These are phyloP conservation scores for Cepaea hortensis DNA, from an alignment of 2,888 invertebrate genomes.

Conservation along the genomic window DNA sequence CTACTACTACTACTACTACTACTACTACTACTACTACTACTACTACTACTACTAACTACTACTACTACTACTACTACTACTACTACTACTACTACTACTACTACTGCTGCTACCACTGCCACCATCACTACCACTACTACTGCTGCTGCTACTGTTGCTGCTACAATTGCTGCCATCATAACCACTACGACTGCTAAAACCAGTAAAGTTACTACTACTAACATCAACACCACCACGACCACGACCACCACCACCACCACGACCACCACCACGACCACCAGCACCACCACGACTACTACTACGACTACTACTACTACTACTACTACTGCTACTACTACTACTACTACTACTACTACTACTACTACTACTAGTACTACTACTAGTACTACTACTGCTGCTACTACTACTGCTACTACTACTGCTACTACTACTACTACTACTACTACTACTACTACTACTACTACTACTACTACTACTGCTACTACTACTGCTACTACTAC, in stretches of 20 bases:
- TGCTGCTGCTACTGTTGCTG: constrained; percentile 4
- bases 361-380: neutral
- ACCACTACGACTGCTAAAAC: no score
- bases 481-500: neutral
- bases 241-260: no score
- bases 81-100: neutral
- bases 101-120: constrained; percentile 17
- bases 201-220: no score
- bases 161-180: neutral
- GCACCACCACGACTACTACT: no score
- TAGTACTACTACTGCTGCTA: neutral
- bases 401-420: no score
- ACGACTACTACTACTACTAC: neutral
- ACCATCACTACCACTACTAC: constrained; percentile 24
- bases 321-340: constrained; percentile 21
- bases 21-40: neutral
- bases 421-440: no score
- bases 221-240: no score
- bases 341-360: neutral
- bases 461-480: neutral
- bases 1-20: neutral
- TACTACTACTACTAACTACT: constrained; percentile 26
- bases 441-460: no score
- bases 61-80: constrained; percentile 18
- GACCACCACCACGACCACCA: no score